phyloP scores from a whole-genome alignment of 2,797 vertebrate species.

The Rhinatrema bivittatum region DNA sequence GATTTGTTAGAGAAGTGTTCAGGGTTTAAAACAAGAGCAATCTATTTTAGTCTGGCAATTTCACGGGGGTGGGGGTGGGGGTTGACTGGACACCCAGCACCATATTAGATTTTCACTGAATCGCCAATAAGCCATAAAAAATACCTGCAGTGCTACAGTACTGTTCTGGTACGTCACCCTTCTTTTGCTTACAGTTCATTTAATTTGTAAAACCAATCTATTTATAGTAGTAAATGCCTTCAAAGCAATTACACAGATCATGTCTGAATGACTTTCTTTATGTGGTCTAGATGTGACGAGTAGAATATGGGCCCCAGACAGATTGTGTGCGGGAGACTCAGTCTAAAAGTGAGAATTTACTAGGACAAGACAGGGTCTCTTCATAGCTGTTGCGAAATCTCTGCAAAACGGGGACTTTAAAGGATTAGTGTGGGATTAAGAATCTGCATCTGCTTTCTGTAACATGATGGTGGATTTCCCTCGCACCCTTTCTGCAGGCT shows the following conservation, averaged over 20 bases:
- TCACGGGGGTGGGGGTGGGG: too few relatives aligned
- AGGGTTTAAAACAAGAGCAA: slow-evolving; percentile 43
- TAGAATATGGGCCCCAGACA: slow-evolving; percentile 8
- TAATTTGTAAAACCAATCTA: slow-evolving; percentile 45
- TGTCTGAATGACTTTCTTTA: slow-evolving; percentile 36
- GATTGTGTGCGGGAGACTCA: too few relatives aligned
- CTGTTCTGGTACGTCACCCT: slow-evolving; percentile 41
- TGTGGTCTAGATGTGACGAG: slow-evolving; percentile 31
- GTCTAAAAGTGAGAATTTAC: slow-evolving; percentile 19
- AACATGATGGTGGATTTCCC: slow-evolving; percentile 8
- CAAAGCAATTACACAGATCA: slow-evolving; percentile 38
- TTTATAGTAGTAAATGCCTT: slow-evolving; percentile 58
- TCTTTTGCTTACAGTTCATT: slow-evolving; percentile 42
- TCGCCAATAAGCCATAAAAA: slow-evolving; percentile 45
- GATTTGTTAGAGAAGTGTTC: slow-evolving; percentile 43
- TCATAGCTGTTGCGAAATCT: slow-evolving; percentile 24
- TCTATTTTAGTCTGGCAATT: slow-evolving; percentile 40
- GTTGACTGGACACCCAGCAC: slow-evolving; percentile 33
- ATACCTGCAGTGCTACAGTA: slow-evolving; percentile 35
- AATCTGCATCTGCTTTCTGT: slow-evolving; percentile 14
- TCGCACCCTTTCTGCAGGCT: slow-evolving; percentile 23
- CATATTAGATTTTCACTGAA: slow-evolving; percentile 27
- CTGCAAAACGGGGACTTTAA: slow-evolving; percentile 14
- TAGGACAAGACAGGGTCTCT: too few relatives aligned
- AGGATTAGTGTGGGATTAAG: slow-evolving; percentile 31